phyloP scores from a whole-genome alignment of 2,888 invertebrate species.

The Drosophila paracracens region DNA sequence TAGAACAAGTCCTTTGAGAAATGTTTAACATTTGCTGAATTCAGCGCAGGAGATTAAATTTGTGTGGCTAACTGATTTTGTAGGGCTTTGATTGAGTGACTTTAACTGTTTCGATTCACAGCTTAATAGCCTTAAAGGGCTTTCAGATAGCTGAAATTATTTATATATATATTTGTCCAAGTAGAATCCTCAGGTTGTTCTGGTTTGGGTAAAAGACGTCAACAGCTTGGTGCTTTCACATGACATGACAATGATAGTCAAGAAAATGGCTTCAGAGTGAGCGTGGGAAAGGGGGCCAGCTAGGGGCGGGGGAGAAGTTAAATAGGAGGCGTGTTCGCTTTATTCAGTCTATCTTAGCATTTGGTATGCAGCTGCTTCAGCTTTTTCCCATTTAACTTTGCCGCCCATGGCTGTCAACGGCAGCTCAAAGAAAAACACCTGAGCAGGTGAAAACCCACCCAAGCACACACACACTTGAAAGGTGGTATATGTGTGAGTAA shows the following conservation, averaged over 20 bases:
- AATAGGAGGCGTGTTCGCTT: not conserved
- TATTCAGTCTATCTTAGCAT: slow-evolving; percentile 19
- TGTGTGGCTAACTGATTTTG: not conserved
- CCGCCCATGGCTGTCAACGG: slow-evolving; percentile 55
- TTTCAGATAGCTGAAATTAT: not conserved
- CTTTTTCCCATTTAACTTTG: slow-evolving; percentile 65
- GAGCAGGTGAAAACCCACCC: slow-evolving; percentile 2
- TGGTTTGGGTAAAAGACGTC: slow-evolving; percentile 14
- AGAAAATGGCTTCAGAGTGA: not conserved
- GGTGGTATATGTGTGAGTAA: not conserved
- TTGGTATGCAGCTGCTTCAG: slow-evolving; percentile 36
- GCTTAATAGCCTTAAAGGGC: slow-evolving; percentile 7
- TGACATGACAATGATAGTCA: slow-evolving; percentile 36
- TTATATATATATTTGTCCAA: not conserved
- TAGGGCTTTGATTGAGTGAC: not conserved
- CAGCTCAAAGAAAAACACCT: slow-evolving; percentile 20
- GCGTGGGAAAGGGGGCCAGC: no score
- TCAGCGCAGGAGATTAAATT: not conserved
- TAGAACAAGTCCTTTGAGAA: not conserved
- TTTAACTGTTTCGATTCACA: not conserved
- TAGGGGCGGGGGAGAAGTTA: not conserved
- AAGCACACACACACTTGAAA: not conserved
- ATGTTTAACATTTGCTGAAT: not conserved
- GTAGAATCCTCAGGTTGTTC: slow-evolving; percentile 13
- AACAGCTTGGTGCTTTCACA: slow-evolving; percentile 25